Evolutionary conservation across 2,113 vertebrate genomes (phyloP), one percentile per base, ranked within the genome.

Genomic region (Ceuthmochares aereus): DNA sequence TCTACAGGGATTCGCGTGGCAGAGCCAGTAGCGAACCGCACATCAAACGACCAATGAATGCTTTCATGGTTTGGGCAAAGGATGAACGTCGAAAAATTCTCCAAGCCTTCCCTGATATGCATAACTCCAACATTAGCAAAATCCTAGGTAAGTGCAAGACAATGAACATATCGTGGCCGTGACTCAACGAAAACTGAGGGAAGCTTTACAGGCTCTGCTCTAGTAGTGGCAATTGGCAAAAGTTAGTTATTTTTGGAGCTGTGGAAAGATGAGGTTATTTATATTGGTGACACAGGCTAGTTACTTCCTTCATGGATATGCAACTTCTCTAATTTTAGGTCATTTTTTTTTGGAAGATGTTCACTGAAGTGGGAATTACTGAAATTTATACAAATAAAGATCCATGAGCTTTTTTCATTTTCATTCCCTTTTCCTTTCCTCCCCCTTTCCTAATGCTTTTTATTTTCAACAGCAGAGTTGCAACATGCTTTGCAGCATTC

Each of bases 111-210:
- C 99, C 99, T 3, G 99, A 99, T 98, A 99, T 99, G 99, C 99
- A 99, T 97, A 99, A 99, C 98, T 99, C 99, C 97, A 99, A 99
- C 98, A 99, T 99, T 96, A 99, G 99, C 98, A 99, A 99, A 98
- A 99, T 99, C 96, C 97, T 99, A 89, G 99, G 99, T 99, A 97
- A 99, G 99, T 96, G 72, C 37, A 8, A 63, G 59, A 29, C 54
- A 16, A 6, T 4, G 14, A 32, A 8, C 23, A 6, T 36, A 25
- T 20, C 8, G 4, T 22, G 45, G 32, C 18, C 25, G 30, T 25
- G 49, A 30, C 45, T 20, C n/a, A 60, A 59, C 29, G 47, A 32
- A 59, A 82, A 17, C 21, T 8, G 27, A 58, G 47, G 10, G 75
- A 36, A 21, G 27, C 36, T 74, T 40, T 27, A 43, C 43, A 42